Conservation (phyloP, 2,113 vertebrate genomes). For the Solenodon paradoxus region DNA sequence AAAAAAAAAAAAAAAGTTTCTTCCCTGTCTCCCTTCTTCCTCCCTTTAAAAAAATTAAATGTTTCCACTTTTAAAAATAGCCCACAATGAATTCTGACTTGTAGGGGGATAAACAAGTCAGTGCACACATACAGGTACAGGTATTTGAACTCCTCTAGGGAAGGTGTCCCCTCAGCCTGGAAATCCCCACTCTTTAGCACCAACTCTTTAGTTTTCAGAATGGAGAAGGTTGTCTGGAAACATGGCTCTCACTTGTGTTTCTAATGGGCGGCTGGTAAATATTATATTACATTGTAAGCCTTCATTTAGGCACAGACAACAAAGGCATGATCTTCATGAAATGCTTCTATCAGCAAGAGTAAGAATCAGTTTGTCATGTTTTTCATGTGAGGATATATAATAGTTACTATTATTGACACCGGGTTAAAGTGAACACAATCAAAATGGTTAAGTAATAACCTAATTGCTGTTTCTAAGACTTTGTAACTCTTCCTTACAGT, state of each 20-base stretch:
- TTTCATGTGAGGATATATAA: not conserved
- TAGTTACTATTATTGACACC: not conserved
- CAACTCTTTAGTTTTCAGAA: slow-evolving; percentile 37
- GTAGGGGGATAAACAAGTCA: not conserved
- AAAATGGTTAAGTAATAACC: not conserved
- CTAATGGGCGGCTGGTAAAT: not conserved
- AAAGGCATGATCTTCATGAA: not conserved
- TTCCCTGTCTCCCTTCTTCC: too few relatives aligned
- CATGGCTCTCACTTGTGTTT: slow-evolving; percentile 1
- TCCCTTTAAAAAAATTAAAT: not conserved
- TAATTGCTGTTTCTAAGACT: too few relatives aligned
- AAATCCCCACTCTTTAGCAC: slow-evolving; percentile 59
- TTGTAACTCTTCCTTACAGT: not conserved
- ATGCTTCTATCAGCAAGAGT: not conserved
- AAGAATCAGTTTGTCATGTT: too few relatives aligned
- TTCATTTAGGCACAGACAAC: not conserved
- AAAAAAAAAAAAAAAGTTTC: too few relatives aligned
- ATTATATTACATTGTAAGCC: not conserved
- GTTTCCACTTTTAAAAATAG: not conserved
- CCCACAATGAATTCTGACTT: not conserved
- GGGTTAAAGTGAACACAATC: not conserved
- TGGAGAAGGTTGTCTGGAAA: slow-evolving; percentile 48
- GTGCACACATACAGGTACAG: not conserved
- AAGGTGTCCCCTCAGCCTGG: slow-evolving; percentile 6
- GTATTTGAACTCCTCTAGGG: not conserved